These are phyloP conservation scores for Drosophila insularis DNA, from an alignment of 1,140 invertebrate species.

Conservation along the genomic window DNA sequence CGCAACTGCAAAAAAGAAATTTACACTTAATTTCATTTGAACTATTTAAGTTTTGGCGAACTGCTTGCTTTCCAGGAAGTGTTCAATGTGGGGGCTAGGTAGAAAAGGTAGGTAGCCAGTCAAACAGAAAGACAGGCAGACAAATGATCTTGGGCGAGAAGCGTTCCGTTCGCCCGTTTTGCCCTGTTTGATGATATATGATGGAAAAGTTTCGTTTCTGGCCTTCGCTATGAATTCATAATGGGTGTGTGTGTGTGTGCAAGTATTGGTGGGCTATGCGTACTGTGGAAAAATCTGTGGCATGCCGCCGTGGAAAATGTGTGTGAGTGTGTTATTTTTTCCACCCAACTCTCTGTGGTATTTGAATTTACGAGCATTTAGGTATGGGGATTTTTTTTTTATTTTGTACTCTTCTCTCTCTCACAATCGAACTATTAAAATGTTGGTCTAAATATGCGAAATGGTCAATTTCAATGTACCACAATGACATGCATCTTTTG, in stretches of 20 bases:
- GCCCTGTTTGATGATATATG: slow-evolving; percentile 54
- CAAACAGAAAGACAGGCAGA: not conserved
- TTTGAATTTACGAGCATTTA: slow-evolving; percentile 47
- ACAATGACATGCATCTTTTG: slow-evolving; percentile 53
- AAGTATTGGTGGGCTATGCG: not conserved
- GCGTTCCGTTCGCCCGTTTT: slow-evolving; percentile 18
- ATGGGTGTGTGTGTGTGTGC: not conserved
- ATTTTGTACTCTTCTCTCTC: not conserved
- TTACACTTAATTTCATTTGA: slow-evolving; percentile 54
- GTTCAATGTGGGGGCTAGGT: slow-evolving; percentile 11
- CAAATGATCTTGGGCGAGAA: slow-evolving; percentile 20
- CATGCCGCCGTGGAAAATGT: slow-evolving; percentile 3
- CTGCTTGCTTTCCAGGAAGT: slow-evolving; percentile 64
- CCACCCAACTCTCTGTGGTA: slow-evolving; percentile 13
- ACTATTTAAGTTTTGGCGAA: slow-evolving; percentile 44
- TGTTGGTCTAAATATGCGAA: slow-evolving; percentile 38
- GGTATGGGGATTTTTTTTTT: slow-evolving; percentile 43
- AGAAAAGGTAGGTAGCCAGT: not conserved
- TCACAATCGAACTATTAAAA: slow-evolving; percentile 33
- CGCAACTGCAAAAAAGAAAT: slow-evolving; percentile 31
- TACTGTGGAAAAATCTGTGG: slow-evolving; percentile 39
- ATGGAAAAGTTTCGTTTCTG: slow-evolving; percentile 60
- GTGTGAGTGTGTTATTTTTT: slow-evolving; percentile 7
- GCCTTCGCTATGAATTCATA: slow-evolving; percentile 12
- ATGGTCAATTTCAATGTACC: slow-evolving; percentile 53